Evolutionary conservation across 2,113 vertebrate species (phyloP).

Genomic region (Etia nguti): DNA sequence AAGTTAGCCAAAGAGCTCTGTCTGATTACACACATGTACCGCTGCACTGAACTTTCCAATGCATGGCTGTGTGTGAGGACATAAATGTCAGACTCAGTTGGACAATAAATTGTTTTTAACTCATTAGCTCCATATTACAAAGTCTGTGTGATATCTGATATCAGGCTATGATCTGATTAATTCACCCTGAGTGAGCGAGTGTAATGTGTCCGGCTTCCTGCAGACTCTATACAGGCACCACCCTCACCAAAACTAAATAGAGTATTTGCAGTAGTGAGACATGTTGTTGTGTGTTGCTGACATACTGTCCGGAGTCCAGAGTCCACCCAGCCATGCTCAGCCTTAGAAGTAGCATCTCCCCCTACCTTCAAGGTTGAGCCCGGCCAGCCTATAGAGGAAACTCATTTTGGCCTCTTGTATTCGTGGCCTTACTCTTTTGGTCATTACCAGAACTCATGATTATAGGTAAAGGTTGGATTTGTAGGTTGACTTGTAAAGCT

Average conservation of each 20-base stretch:
- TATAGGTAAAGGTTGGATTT: neutral
- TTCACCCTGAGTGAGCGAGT: neutral
- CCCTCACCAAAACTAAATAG: neutral
- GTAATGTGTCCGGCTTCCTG: neutral
- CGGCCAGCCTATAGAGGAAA: neutral
- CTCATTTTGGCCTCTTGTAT: neutral
- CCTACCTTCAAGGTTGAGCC: neutral
- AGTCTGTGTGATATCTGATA: neutral
- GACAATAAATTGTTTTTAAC: neutral
- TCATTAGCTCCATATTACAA: neutral
- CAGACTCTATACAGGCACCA: neutral
- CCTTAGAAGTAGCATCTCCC: neutral
- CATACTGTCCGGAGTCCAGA: neutral
- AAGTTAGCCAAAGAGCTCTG: neutral
- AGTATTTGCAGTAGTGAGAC: neutral
- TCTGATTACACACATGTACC: neutral
- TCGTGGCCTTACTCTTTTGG: neutral
- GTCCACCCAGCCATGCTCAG: neutral
- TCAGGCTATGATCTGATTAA: neutral
- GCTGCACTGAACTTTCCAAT: neutral
- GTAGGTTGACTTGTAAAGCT: neutral
- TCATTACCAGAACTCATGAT: neutral
- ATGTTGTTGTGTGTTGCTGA: neutral
- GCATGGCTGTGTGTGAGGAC: neutral
- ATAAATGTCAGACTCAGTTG: neutral